A percentile compares a stretch with the other conserved stretches of the same genome.
phyloP scores from a whole-genome alignment of 2,797 vertebrate genomes.

The Antrozous pallidus region DNA sequence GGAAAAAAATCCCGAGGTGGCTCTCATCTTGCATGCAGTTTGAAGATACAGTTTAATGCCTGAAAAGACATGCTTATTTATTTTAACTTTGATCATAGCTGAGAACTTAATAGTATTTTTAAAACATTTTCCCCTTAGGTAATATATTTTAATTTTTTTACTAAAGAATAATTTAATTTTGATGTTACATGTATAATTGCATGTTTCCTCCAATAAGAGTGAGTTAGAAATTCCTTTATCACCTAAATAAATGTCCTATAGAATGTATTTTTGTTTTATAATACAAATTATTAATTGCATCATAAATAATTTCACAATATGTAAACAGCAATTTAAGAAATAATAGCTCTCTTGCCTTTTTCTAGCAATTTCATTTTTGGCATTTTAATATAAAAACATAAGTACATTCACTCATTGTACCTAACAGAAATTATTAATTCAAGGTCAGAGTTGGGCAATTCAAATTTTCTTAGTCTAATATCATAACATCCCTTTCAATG shows the following conservation, averaged over 20 bases:
- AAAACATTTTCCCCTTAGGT: not conserved
- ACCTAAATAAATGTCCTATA: not conserved
- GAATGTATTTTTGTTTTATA: not conserved
- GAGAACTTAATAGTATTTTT: slow-evolving; percentile 27
- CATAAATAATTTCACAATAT: not conserved
- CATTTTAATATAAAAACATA: not conserved
- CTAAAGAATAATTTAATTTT: not conserved
- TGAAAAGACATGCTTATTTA: slow-evolving; percentile 63
- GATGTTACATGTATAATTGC: not conserved
- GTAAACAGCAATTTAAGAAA: not conserved
- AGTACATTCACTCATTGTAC: not conserved
- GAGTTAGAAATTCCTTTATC: slow-evolving; percentile 1
- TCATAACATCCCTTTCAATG: not conserved
- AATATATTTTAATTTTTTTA: not conserved
- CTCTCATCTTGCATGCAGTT: slow-evolving; percentile 68
- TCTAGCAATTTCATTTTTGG: not conserved
- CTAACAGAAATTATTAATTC: not conserved
- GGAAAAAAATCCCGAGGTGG: slow-evolving; percentile 62
- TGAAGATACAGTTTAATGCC: slow-evolving; percentile 70
- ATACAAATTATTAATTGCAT: not conserved
- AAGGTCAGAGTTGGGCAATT: not conserved
- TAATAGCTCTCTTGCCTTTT: not conserved
- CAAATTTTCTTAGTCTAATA: not conserved
- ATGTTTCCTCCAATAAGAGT: not conserved
- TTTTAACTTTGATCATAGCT: slow-evolving; percentile 77